Evolutionary conservation across 1,140 invertebrate species (phyloP).

Genomic region (Chionoecetes opilio): DNA sequence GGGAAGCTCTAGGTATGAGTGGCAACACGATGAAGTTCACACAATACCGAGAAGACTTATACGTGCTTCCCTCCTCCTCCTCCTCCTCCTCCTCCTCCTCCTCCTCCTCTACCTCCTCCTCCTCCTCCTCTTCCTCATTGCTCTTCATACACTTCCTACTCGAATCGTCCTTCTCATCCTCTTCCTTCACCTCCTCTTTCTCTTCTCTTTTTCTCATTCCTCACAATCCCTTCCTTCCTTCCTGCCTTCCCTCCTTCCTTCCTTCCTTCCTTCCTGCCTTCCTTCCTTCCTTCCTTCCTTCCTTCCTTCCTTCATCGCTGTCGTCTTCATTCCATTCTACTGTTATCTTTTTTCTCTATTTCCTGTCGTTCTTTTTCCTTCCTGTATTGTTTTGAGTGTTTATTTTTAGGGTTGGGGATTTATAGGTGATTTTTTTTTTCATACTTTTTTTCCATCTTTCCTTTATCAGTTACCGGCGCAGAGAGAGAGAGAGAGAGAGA

Average conservation of each 20-base stretch:
- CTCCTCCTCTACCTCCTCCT: not conserved
- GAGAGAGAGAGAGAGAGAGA: too few relatives aligned
- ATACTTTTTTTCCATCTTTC: too few relatives aligned
- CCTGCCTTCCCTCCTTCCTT: not conserved
- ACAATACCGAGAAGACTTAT: not conserved
- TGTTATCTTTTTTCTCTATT: too few relatives aligned
- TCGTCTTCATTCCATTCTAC: not conserved
- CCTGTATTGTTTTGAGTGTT: too few relatives aligned
- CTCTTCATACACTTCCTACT: not conserved
- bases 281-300: not conserved
- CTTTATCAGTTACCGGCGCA: too few relatives aligned
- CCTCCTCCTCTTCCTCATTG: not conserved
- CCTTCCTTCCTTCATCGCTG: too few relatives aligned
- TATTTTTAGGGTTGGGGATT: too few relatives aligned
- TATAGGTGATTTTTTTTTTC: not conserved
- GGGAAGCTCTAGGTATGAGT: constrained; percentile 1
- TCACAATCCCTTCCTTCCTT: not conserved
- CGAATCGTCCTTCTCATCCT: not conserved
- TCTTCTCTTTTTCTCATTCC: not conserved
- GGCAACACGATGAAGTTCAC: not conserved
- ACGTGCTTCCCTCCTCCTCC: not conserved
- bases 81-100: constrained; percentile 24
- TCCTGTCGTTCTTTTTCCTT: too few relatives aligned
- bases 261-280: not conserved
- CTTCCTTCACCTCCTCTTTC: not conserved